phyloP scores from a whole-genome alignment of 2,888 invertebrate genomes.

The Cephus spinipes region DNA sequence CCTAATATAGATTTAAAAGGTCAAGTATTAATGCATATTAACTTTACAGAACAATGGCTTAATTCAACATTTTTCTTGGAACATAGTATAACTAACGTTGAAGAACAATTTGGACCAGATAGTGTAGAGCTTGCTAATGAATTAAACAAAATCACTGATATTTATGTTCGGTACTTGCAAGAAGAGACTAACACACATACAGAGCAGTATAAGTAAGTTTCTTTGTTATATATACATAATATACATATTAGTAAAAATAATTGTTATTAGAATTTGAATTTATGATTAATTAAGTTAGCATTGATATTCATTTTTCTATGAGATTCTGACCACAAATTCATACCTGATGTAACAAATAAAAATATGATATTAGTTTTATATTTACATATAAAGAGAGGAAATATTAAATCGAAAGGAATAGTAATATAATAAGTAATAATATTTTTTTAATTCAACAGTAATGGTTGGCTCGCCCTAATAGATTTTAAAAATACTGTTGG shows the following conservation, averaged over 20 bases:
- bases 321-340: too few species aligned
- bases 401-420: too few species aligned
- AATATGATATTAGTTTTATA: conserved; percentile 5
- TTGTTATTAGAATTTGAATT: conserved; percentile 13
- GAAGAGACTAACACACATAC: conserved; percentile 51
- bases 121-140: conserved; percentile 78
- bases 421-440: too few species aligned
- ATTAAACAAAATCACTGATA: conserved; percentile 74
- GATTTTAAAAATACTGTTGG: too few species aligned
- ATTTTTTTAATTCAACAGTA: too few species aligned
- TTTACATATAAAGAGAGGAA: neutral
- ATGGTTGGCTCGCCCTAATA: too few species aligned
- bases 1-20: too few species aligned
- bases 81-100: conserved; percentile 71
- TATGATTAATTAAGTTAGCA: neutral
- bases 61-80: conserved; percentile 67
- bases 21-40: neutral
- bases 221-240: conserved; percentile 18
- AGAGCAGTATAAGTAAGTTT: conserved; percentile 64
- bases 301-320: too few species aligned
- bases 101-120: conserved; percentile 73
- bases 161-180: conserved; percentile 69
- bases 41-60: conserved; percentile 61
- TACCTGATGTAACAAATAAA: too few species aligned
- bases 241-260: conserved; percentile 46